phyloP scores from a whole-genome alignment of 2,113 vertebrate species.

The Brachirus orientalis region DNA sequence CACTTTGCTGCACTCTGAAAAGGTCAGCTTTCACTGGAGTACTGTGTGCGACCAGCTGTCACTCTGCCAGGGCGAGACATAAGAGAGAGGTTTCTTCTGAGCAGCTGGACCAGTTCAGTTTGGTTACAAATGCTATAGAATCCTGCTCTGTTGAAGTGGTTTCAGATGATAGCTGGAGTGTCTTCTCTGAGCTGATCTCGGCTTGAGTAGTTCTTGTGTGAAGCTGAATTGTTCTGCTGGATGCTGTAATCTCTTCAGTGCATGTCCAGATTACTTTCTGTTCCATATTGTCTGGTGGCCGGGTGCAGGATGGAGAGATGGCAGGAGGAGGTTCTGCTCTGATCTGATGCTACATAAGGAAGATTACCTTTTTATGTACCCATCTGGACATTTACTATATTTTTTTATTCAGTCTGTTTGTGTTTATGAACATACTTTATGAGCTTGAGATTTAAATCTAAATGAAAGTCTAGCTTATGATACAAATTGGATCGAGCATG shows the following conservation, averaged over 20 bases:
- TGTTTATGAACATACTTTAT: conserved; percentile 27
- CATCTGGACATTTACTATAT: conserved; percentile 62
- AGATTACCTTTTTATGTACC: conserved; percentile 72
- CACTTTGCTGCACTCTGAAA: conserved; percentile 65
- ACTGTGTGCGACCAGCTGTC: conserved; percentile 46
- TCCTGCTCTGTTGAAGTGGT: conserved; percentile 22
- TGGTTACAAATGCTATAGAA: conserved; percentile 4
- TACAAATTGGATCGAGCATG: no score
- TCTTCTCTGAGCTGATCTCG: conserved; percentile 22
- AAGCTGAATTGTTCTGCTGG: conserved; percentile 56
- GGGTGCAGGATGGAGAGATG: conserved; percentile 55
- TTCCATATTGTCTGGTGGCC: conserved; percentile 72
- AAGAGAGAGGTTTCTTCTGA: conserved; percentile 25
- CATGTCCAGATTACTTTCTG: conserved; percentile 76
- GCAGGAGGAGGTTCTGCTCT: conserved; percentile 48
- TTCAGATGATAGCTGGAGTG: conserved; percentile 2
- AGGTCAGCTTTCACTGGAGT: conserved; percentile 70
- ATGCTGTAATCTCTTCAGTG: conserved; percentile 74
- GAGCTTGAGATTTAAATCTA: conserved; percentile 50
- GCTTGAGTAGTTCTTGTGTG: conserved; percentile 49
- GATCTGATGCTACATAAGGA: conserved; percentile 65
- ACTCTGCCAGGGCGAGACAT: conserved; percentile 9
- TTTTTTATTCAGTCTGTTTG: conserved; percentile 55
- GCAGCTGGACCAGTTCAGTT: conserved; percentile 21
- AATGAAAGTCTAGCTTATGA: conserved; percentile 49